These are phyloP conservation scores for Drosophila ogumai DNA, from an alignment of 1,140 invertebrate species.

Conservation along the genomic window DNA sequence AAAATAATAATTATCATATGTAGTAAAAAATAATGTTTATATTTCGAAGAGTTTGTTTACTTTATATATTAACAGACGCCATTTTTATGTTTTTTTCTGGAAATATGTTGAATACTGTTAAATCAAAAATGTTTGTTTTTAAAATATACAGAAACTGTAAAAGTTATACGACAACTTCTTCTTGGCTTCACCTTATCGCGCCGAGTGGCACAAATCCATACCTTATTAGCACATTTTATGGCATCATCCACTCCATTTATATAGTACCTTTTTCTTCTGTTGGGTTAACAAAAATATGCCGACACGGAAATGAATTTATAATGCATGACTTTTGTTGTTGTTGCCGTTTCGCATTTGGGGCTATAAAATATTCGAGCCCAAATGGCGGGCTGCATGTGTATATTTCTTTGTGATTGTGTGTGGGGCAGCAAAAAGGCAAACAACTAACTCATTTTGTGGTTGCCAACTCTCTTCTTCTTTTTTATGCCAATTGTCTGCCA, in stretches of 20 bases:
- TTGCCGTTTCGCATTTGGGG: conserved; percentile 27
- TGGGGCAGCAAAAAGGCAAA: conserved; percentile 61
- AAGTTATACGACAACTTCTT: conserved; percentile 1
- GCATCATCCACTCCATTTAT: conserved; percentile 57
- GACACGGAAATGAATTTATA: conserved; percentile 79
- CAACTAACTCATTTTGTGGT: conserved; percentile 80
- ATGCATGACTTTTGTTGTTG: conserved; percentile 60
- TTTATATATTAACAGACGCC: neutral
- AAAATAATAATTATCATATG: no score
- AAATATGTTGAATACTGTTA: neutral
- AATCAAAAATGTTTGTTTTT: neutral
- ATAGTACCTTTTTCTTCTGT: conserved; percentile 15
- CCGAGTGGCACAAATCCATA: conserved; percentile 56
- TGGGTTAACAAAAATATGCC: conserved; percentile 59
- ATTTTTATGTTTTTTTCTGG: no score
- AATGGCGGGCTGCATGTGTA: conserved; percentile 34
- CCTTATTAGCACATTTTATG: conserved; percentile 79
- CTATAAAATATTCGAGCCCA: conserved; percentile 44
- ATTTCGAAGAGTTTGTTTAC: neutral
- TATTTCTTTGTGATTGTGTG: conserved; percentile 4
- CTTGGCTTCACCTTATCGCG: neutral
- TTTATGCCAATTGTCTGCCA: conserved; percentile 74
- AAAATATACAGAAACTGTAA: conserved; percentile 3
- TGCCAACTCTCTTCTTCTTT: conserved; percentile 60
- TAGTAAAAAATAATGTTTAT: no score